phyloP scores from a whole-genome alignment of 2,797 vertebrate genomes.

The Gallirallus australis region DNA sequence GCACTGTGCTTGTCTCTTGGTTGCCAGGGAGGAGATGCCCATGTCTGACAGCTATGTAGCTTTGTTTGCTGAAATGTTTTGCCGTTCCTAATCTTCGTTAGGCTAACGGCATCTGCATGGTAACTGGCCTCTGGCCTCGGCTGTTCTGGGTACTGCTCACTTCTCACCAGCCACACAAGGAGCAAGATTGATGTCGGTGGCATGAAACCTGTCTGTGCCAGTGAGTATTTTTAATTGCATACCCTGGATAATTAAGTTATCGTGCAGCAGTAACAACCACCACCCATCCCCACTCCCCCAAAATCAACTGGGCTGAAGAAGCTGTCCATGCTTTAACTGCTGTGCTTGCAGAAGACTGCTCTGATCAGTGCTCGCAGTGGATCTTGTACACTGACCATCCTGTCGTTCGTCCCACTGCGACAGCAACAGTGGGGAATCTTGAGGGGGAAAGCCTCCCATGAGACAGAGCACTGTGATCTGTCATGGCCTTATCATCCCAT shows the following conservation, averaged over 20 bases:
- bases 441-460: neutral
- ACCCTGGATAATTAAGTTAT: neutral
- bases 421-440: neutral
- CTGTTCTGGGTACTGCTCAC: neutral
- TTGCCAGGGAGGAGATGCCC: neutral
- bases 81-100: neutral
- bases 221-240: neutral
- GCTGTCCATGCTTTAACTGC: neutral
- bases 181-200: neutral
- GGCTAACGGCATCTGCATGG: neutral
- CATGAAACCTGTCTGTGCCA: neutral
- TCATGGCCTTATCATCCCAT: neutral
- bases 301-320: neutral
- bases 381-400: neutral
- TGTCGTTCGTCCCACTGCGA: neutral
- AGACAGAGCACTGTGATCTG: neutral
- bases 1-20: neutral
- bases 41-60: neutral
- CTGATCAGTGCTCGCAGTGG: neutral
- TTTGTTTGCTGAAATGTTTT: neutral
- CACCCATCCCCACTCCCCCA: too few species aligned
- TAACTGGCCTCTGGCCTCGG: neutral
- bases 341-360: neutral
- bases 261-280: neutral
- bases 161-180: neutral